These are phyloP conservation scores for Ecliptopera silaceata DNA, from an alignment of 2,888 invertebrate genomes.

Conservation along the genomic window DNA sequence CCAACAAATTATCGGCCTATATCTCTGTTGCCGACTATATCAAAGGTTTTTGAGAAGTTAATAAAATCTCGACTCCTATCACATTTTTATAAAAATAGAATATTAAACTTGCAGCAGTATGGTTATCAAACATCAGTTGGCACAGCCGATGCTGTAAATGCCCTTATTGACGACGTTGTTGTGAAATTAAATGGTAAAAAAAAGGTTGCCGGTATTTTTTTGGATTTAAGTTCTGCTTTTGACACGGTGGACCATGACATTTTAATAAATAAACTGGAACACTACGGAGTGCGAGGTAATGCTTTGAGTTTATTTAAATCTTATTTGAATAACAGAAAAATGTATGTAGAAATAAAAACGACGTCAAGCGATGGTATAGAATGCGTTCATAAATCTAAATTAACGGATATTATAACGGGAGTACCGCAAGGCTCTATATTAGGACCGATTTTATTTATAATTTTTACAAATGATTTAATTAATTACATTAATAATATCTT, in stretches of 20 bases:
- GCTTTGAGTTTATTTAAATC: neutral
- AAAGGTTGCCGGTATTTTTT: neutral
- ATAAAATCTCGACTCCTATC: too few relatives aligned
- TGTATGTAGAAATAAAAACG: neutral
- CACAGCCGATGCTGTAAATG: neutral
- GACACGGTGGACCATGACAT: too few relatives aligned
- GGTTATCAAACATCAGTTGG: neutral
- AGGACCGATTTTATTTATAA: too few relatives aligned
- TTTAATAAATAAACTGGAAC: neutral
- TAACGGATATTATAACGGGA: neutral
- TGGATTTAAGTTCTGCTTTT: slow-evolving; percentile 3
- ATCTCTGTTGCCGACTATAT: too few relatives aligned
- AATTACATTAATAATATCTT: neutral
- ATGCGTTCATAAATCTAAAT: neutral
- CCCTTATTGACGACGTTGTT: neutral
- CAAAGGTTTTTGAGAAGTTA: too few relatives aligned
- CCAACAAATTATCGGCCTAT: too few relatives aligned
- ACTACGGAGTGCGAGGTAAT: neutral
- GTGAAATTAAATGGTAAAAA: neutral
- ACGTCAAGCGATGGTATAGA: neutral
- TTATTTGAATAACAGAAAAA: too few relatives aligned
- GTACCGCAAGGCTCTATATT: slow-evolving; percentile 1
- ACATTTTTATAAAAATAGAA: too few relatives aligned
- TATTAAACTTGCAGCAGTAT: neutral
- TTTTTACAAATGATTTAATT: slow-evolving; percentile 1